Evolutionary conservation across 2,888 invertebrate species (phyloP), one percentile per base, ranked within the genome.

Genomic region (Tipula confusa): DNA sequence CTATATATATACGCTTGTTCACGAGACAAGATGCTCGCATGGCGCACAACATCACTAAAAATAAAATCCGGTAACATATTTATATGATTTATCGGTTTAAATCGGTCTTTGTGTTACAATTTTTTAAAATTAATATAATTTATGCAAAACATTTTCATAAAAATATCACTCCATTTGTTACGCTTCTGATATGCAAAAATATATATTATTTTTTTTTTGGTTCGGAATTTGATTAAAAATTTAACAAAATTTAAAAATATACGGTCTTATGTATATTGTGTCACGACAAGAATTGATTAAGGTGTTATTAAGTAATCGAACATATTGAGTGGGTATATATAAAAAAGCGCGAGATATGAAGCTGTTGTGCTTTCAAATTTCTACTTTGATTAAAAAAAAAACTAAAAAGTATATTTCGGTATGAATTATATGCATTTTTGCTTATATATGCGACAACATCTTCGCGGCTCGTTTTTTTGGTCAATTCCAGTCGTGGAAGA

Each of bases 121-220:
- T 36, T 36, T 36, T 36, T 36, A 9, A 1, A 9, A 36, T 36
- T 6, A 36, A 36, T 33, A 33, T 64, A 64, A 24, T 64, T 64
- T 64, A 64, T 64, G 64, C 64, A 64, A 64, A n/a, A 64, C 11
- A 24, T 64, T 64, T 64, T 64, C 3, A 24, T 64, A 24, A n/a
- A 11, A 64, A 24, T 64, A 64, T 80, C 80, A 80, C 80, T 80
- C 80, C 80, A 80, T 80, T 80, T 80, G 80, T 80, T 80, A 80
- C 80, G 80, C 80, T 80, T 80, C 80, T 80, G 80, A 80, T 80
- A 80, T 80, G 80, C 80, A 80, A 80, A 80, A 80, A 80, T 29
- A n/a, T n/a, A n/a, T n/a, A n/a, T n/a, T n/a, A n/a, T 80, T 79
- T 79, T 79, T 79, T 29, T 79, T 79, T 31, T 5, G 29, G 15